Evolutionary conservation across 1,140 invertebrate genomes (phyloP), one percentile per base, ranked within the genome.

Genomic region (Panonychus citri): DNA sequence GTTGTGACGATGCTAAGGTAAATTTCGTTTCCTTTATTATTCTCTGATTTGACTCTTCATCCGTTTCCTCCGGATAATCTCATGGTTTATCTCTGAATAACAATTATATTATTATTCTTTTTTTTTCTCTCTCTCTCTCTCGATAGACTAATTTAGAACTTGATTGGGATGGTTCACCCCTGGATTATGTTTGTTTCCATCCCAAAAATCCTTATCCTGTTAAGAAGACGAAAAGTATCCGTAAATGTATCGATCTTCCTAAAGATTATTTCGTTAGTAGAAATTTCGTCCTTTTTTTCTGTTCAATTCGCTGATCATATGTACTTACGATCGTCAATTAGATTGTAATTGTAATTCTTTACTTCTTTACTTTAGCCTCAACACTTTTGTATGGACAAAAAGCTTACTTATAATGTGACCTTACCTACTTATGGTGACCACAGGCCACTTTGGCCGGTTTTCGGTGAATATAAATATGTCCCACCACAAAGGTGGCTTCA

Each of bases 401-500:
- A 66, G 5, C 80, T 85, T 43, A 64, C 66, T n/a, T 85, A 85
- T 65, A 66, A 74, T 39, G 69, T 75, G 40, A 59, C 66, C 37
- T 71, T 83, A 58, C 79, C 80, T 30, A 79, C 79, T 54, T 78
- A 73, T 70, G 85, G 84, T 37, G 67, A 76, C 30, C 84, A 85
- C 68, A 75, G 85, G 62, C 82, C 83, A 26, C 67, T 84, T 13
- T 86, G 84, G 78, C 78, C 84, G 12, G 70, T 75, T 48, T 90
- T 81, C 69, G 86, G 86, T 40, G 81, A 83, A 67, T 89, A 89
- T 66, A 73, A 70, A 55, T 89, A 79, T 69, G 57, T 88, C 40
- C 86, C 86, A 8, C 74, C 69, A 53, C 84, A 90, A 66, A 70
- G 86, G 62, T 90, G 84, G 81, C 59, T 89, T 8, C 83, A 87